These are phyloP conservation scores for Smittia sp. DNA, from an alignment of 2,888 invertebrate genomes.

Conservation along the genomic window DNA sequence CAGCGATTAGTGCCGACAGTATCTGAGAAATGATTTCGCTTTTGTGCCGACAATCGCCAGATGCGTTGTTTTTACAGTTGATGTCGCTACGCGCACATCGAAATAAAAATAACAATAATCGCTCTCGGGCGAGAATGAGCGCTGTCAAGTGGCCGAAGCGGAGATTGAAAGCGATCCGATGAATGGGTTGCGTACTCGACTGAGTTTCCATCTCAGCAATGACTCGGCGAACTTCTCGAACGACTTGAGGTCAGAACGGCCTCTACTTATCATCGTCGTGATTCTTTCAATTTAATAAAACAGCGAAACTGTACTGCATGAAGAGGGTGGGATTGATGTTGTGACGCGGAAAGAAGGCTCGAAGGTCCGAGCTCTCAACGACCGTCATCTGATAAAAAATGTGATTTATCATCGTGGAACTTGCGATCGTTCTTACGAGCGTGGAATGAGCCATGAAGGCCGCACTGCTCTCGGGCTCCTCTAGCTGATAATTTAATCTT, in stretches of 20 bases:
- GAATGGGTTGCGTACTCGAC: neutral
- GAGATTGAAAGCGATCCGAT: neutral
- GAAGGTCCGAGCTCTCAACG: slow-evolving; percentile 11
- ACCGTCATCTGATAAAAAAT: slow-evolving; percentile 19
- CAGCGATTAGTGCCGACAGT: too few relatives aligned
- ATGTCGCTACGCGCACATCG: neutral
- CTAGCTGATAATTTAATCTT: neutral
- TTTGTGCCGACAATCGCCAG: neutral
- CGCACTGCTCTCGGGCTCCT: neutral
- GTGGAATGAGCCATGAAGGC: slow-evolving; percentile 1
- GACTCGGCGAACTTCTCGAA: neutral
- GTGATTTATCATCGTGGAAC: slow-evolving; percentile 19
- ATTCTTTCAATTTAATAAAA: slow-evolving; percentile 2
- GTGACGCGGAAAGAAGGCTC: neutral
- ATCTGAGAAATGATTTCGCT: neutral
- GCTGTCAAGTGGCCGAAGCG: slow-evolving; percentile 6
- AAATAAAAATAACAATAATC: neutral
- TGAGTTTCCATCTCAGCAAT: neutral
- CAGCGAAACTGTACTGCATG: neutral
- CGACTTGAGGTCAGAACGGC: neutral
- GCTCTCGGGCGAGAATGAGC: neutral
- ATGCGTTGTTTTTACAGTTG: neutral
- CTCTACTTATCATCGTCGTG: neutral
- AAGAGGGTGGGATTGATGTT: slow-evolving; percentile 11
- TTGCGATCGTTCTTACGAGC: neutral